Base-by-base conservation (phyloP, 2,797 vertebrate species). In the Gadopsis bispinosus region DNA sequence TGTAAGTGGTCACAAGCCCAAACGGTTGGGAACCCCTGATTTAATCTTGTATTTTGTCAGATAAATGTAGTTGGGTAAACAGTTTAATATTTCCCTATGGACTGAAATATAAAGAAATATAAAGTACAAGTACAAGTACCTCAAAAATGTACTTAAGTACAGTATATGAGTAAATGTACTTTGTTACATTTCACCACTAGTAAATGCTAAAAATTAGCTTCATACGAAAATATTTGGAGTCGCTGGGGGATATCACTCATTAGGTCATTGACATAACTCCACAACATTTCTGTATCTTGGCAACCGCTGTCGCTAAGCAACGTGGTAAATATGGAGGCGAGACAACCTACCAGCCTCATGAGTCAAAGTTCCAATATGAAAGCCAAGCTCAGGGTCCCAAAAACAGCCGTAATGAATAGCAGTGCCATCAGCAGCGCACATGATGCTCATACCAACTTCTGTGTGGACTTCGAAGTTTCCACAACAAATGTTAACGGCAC, bases 331-430 rank as follows among this genome's bases (percentile, higher is more conserved):
- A 94, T 19, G 66, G 85, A 87, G 79, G 76, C 75, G 37, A 88
- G 85, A 85, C 85, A 77, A 76, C 77, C 80, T 77, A 79, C 84
- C 86, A 79, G 81, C 62, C 75, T 87, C 71, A 79, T 93, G 91
- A 93, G 92, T 93, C 91, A 94, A 89, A 90, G 85, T 82, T 92
- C 77, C 84, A 73, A 59, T 16, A 63, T 68, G 67, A 89, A 87
- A 83, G 81, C 77, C 79, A 89, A 89, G 78, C 66, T 73, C 39
- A 47, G 83, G 72, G 82, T 83, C 81, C 86, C 75, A 69, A 86
- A 87, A 89, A 81, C 87, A 83, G 70, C 61, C 67, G 62, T 77
- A 71, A 88, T 68, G 69, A 89, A 76, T 45, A 83, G 65, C 77
- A 64, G 68, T 12, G 61, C 62, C 83, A 79, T 69, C 48, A 83